These are phyloP conservation scores for Phyllostomus hastatus DNA, from an alignment of 2,113 vertebrate genomes.

Conservation along the genomic window DNA sequence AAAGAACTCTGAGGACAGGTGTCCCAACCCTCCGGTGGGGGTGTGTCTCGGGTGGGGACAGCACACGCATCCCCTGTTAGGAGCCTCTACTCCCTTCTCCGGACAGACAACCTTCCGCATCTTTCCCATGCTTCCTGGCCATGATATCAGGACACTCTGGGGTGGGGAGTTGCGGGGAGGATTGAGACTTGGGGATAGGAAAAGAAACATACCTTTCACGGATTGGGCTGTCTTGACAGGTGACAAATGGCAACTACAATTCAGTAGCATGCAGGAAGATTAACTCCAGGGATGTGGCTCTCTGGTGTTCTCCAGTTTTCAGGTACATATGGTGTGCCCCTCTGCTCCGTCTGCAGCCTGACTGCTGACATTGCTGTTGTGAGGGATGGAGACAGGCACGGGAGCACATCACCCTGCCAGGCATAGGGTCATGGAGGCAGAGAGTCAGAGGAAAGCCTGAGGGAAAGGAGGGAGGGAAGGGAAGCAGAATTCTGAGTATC, in stretches of 20 bases:
- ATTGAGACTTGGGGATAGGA: neutral
- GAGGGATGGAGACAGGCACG: neutral
- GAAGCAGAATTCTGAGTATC: neutral
- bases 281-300: neutral
- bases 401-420: neutral
- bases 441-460: neutral
- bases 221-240: conserved; percentile 19
- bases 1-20: neutral
- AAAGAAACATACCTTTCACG: neutral
- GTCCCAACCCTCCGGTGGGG: neutral
- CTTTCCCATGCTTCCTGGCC: neutral
- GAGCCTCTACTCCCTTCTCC: neutral
- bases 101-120: neutral
- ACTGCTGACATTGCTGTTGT: neutral
- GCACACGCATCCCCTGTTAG: neutral
- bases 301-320: conserved; percentile 13
- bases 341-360: neutral
- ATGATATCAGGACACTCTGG: neutral
- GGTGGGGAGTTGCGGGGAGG: neutral
- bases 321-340: neutral
- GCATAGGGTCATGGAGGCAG: neutral
- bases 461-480: neutral
- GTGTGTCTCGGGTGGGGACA: neutral
- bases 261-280: conserved; percentile 10
- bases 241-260: conserved; percentile 41